Percentiles rank a stretch among this genome's conserved stretches.
Conservation (phyloP, 2,113 vertebrate species). For the Myotis lucifugus region DNA sequence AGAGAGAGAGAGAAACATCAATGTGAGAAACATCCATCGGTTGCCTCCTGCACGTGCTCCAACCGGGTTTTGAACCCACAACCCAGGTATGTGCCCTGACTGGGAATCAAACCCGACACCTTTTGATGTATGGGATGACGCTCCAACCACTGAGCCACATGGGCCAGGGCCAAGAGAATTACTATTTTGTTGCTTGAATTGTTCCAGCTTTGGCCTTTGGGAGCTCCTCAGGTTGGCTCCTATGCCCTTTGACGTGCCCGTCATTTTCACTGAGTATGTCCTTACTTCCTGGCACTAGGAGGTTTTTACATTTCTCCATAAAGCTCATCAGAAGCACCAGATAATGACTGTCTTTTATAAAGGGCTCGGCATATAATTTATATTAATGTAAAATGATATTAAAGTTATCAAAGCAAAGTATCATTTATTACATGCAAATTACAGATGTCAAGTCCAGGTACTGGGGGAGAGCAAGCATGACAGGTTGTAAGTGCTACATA, state of each 20-base stretch:
- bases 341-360: slow-evolving; percentile 58
- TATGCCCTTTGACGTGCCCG: not conserved
- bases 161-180: not conserved
- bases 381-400: slow-evolving; percentile 62
- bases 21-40: not conserved
- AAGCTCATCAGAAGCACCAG: slow-evolving; percentile 50
- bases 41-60: not conserved
- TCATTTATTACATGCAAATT: slow-evolving; percentile 66
- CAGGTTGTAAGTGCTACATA: not conserved
- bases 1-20: no score
- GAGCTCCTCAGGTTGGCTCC: not conserved
- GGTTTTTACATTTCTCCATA: slow-evolving; percentile 25
- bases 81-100: not conserved
- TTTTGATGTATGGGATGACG: no score
- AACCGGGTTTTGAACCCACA: no score
- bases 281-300: slow-evolving; percentile 15
- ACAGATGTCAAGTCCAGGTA: slow-evolving; percentile 43
- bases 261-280: not conserved
- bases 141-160: no score
- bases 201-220: not conserved
- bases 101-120: not conserved
- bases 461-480: not conserved
- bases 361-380: slow-evolving; percentile 58
- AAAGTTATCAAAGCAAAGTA: slow-evolving; percentile 71
- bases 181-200: not conserved